Evolutionary conservation across 2,888 invertebrate genomes (phyloP).

Genomic region (Cheilosia vernalis): DNA sequence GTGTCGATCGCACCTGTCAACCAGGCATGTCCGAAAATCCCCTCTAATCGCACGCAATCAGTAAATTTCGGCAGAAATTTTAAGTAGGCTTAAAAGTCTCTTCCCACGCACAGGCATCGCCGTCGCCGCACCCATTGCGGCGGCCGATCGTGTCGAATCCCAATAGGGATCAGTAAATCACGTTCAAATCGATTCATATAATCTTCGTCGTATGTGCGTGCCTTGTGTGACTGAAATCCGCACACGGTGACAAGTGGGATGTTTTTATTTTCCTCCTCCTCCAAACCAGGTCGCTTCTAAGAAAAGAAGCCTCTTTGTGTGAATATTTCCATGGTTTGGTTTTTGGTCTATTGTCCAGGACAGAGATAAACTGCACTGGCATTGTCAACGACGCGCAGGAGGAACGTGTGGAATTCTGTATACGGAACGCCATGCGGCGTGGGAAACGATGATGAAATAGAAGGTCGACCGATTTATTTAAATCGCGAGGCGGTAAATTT

Average conservation of each 20-base stretch:
- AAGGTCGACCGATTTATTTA: neutral
- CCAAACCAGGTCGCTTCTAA: slow-evolving; percentile 41
- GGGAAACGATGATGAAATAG: neutral
- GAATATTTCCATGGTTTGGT: slow-evolving; percentile 38
- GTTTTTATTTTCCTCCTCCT: slow-evolving; percentile 28
- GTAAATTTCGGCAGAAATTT: slow-evolving; percentile 40
- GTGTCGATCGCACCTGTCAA: slow-evolving; percentile 39
- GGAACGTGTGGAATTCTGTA: slow-evolving; percentile 12
- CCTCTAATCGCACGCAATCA: neutral
- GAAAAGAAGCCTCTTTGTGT: slow-evolving; percentile 41
- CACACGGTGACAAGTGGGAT: slow-evolving; percentile 39
- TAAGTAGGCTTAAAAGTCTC: slow-evolving; percentile 15
- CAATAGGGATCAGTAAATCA: slow-evolving; percentile 60
- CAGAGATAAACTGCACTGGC: slow-evolving; percentile 48
- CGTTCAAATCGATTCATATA: slow-evolving; percentile 58
- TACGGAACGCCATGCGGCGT: neutral
- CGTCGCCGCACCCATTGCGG: slow-evolving; percentile 55
- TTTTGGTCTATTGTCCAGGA: slow-evolving; percentile 32
- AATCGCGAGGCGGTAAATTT: neutral
- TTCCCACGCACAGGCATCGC: slow-evolving; percentile 42
- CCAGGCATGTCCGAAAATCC: slow-evolving; percentile 25
- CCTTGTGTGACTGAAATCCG: slow-evolving; percentile 47
- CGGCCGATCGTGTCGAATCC: slow-evolving; percentile 30
- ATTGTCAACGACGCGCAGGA: slow-evolving; percentile 15
- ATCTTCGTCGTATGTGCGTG: slow-evolving; percentile 52